Evolutionary conservation across 2,888 invertebrate genomes (phyloP).

Genomic region (Plebejus anna): DNA sequence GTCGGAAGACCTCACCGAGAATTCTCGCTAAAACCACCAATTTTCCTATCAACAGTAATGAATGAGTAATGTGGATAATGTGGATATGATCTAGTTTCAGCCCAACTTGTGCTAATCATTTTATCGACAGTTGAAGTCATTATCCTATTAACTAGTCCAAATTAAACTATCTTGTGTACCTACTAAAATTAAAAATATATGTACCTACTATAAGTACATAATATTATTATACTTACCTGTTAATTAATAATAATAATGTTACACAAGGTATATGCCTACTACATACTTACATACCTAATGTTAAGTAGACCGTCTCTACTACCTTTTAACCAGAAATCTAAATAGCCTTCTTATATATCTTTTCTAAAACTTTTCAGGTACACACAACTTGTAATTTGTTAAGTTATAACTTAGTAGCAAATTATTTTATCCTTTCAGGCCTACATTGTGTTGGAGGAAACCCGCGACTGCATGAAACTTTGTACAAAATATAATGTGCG

Average conservation of each 20-base stretch:
- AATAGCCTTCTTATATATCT: no score
- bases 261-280: neutral
- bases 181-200: no score
- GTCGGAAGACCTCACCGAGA: constrained; percentile 16
- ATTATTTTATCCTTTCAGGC: constrained; percentile 53
- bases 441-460: constrained; percentile 59
- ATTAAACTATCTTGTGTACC: constrained; percentile 7
- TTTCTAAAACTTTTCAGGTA: no score
- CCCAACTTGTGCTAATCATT: neutral
- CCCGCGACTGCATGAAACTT: constrained; percentile 56
- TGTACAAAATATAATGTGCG: constrained; percentile 57
- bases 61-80: constrained; percentile 24
- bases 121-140: constrained; percentile 21
- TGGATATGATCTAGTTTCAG: constrained; percentile 19
- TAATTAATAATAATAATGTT: no score
- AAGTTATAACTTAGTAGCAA: no score
- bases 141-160: neutral
- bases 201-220: no score
- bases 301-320: no score
- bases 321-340: no score
- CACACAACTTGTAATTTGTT: no score
- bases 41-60: constrained; percentile 23
- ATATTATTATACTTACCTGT: no score
- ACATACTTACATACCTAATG: no score
- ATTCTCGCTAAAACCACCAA: constrained; percentile 22